phyloP scores from a whole-genome alignment of 2,888 invertebrate genomes.

The Empis livida region DNA sequence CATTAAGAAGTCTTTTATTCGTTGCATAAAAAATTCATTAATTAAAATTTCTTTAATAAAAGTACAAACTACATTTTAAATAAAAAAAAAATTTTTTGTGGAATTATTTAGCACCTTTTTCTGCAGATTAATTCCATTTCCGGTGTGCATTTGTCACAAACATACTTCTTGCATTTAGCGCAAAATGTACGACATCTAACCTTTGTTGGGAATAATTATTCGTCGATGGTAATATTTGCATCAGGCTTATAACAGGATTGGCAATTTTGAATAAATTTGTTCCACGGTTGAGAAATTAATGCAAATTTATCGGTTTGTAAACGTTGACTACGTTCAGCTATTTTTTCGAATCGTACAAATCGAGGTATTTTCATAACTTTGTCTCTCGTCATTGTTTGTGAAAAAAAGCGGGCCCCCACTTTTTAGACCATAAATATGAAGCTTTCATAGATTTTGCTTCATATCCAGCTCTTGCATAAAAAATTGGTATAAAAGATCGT shows the following conservation, averaged over 20 bases:
- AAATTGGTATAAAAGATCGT: conserved; percentile 5
- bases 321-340: conserved; percentile 4
- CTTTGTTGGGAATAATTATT: conserved; percentile 21
- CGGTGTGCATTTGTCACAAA: no score
- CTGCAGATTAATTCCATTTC: no score
- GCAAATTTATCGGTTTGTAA: conserved; percentile 9
- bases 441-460: conserved; percentile 7
- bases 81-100: no score
- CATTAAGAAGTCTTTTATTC: no score
- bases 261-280: no score
- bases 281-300: conserved; percentile 6
- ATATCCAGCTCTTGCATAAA: conserved; percentile 6
- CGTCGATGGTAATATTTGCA: conserved; percentile 15
- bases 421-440: conserved; percentile 7
- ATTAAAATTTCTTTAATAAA: no score
- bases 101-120: no score
- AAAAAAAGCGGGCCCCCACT: conserved; percentile 5
- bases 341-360: conserved; percentile 9
- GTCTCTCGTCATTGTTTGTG: conserved; percentile 7
- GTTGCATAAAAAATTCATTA: no score
- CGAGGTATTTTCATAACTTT: conserved; percentile 5
- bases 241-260: conserved; percentile 12
- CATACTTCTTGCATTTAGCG: no score
- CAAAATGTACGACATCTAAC: conserved; percentile 13
- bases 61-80: no score